Percentiles rank a stretch among this genome's conserved stretches.
phyloP scores from a whole-genome alignment of 2,113 vertebrate species.

The Garra rufa region DNA sequence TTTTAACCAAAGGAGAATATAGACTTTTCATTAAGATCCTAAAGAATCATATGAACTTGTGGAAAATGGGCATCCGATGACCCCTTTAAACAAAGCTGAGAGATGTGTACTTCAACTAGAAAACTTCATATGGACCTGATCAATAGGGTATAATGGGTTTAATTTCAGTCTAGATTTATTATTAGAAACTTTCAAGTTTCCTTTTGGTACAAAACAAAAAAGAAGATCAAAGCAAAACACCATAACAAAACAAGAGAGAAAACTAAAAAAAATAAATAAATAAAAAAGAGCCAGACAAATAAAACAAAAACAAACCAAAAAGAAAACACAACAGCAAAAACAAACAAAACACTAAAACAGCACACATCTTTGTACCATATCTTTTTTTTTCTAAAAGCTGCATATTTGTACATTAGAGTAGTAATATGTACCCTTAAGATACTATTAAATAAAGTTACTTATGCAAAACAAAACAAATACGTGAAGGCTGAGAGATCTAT shows the following conservation, averaged over 20 bases:
- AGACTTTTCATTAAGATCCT: too few species aligned
- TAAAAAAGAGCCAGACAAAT: too few species aligned
- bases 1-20: too few species aligned
- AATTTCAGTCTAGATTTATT: too few species aligned
- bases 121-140: neutral
- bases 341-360: neutral
- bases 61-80: too few species aligned
- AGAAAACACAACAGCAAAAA: neutral
- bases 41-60: too few species aligned
- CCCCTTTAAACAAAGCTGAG: too few species aligned
- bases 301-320: neutral
- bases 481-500: neutral
- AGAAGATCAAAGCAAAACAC: neutral
- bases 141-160: neutral
- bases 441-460: neutral
- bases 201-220: neutral
- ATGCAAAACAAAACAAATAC: neutral
- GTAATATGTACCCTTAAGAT: neutral
- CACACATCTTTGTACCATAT: too few species aligned
- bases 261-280: too few species aligned
- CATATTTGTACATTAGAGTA: neutral
- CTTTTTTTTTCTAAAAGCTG: neutral
- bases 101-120: too few species aligned
- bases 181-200: too few species aligned
- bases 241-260: neutral